Evolutionary conservation across 1,140 invertebrate species (phyloP), one percentile per base, ranked within the genome.

Genomic region (Trypoxylus dichotomus): DNA sequence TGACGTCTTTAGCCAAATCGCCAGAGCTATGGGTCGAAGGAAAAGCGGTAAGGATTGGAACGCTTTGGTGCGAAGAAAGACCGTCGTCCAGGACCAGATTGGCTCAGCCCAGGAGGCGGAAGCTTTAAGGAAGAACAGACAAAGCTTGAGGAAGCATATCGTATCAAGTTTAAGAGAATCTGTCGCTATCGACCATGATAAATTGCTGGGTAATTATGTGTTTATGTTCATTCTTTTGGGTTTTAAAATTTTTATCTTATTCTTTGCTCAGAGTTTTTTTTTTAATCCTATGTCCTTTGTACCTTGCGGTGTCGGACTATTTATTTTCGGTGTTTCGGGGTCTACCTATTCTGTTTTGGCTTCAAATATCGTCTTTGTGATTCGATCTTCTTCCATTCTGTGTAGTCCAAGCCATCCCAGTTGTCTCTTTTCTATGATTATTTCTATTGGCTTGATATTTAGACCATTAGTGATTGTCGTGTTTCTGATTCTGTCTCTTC

Each of bases 31-130:
- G 74, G 93, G 92, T 0, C 88, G 90, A 74, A 89, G 90, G 83
- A 90, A 88, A 79, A 85, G 88, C 77, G 91, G 90, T 92, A 93
- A 93, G 79, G 94, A 97, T 80, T 97, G 95, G 95, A 96, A 96
- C 84, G 92, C 92, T 1, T 85, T 94, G 76, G 94, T 95, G 0
- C 88, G 93, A 8, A 90, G 92, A 79, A 94, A 91, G 78, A 94
- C 92, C 0, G 82, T 90, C 0, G 87, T 86, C 0, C 86, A 88
- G 0, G 92, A 96, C 88, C 95, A 93, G 0, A 96, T 96, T 78
- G 95, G 95, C 0, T 92, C 90, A 24, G 91, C 91, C 2, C 89
- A 87, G 25, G 93, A 93, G 77, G 91, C 91, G 0, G 85, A 90
- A 29, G 87, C 88, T 8, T 88, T 88, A 21, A 89, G 91, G 76